phyloP scores from a whole-genome alignment of 1,140 invertebrate genomes.

The Zaprionus africanus region DNA sequence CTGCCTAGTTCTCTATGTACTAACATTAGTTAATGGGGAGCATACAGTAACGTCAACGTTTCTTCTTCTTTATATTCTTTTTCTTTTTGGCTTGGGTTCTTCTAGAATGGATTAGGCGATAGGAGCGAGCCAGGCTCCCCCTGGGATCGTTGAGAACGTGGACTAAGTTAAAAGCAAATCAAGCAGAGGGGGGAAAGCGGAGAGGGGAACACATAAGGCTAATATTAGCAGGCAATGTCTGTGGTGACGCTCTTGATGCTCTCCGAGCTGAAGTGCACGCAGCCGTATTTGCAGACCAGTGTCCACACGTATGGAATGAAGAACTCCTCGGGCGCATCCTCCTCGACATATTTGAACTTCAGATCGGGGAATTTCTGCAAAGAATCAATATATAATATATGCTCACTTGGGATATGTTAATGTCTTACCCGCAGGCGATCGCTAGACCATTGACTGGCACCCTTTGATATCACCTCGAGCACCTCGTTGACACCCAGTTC shows the following conservation, averaged over 20 bases:
- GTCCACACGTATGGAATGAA: conserved; percentile 99
- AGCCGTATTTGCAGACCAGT: conserved; percentile 92
- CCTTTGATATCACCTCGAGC: conserved; percentile 93
- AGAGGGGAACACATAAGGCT: conserved; percentile 20
- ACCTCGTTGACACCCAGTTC: conserved; percentile 93
- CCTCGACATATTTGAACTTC: conserved; percentile 99
- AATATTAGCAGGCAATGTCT: conserved; percentile 83
- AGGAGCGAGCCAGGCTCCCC: conserved; percentile 29
- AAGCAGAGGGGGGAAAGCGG: conserved; percentile 19
- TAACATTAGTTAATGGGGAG: conserved; percentile 44
- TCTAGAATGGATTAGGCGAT: conserved; percentile 30
- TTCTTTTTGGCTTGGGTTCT: conserved; percentile 62
- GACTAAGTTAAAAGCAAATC: conserved; percentile 29
- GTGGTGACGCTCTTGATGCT: conserved; percentile 85
- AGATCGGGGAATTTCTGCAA: conserved; percentile 98
- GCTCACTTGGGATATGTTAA: background rate
- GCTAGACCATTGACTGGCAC: conserved; percentile 94
- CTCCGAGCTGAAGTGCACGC: conserved; percentile 91
- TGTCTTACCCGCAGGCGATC: conserved; percentile 93
- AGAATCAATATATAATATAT: background rate
- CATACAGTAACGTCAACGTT: conserved; percentile 45
- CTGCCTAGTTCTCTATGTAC: conserved; percentile 54
- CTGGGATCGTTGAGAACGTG: conserved; percentile 26
- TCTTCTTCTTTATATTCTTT: conserved; percentile 21
- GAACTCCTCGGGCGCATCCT: conserved; percentile 99